Conservation (phyloP, 2,113 vertebrate species). For the Telmatochromis sp. region DNA sequence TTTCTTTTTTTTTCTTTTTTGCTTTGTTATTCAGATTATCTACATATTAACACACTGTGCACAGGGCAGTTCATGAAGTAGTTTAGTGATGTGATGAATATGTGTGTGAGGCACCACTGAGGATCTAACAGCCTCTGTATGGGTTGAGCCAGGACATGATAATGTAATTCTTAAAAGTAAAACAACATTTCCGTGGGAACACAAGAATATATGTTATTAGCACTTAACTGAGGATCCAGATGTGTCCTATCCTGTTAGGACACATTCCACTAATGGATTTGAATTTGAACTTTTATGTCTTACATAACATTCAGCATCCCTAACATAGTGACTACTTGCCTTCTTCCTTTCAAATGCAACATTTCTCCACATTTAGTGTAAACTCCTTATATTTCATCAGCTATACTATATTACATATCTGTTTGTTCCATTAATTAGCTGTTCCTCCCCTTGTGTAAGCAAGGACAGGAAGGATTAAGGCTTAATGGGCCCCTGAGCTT, state of each 20-base stretch:
- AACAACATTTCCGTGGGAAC: neutral
- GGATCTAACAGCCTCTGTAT: neutral
- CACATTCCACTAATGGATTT: neutral
- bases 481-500: constrained; percentile 17
- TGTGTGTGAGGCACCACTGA: neutral
- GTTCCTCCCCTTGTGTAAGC: neutral
- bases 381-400: neutral
- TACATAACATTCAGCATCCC: neutral
- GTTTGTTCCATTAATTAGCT: neutral
- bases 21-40: neutral
- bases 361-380: neutral
- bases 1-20: neutral
- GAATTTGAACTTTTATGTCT: neutral
- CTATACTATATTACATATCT: neutral
- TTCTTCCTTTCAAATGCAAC: neutral
- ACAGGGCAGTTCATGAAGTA: neutral
- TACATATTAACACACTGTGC: neutral
- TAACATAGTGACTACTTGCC: neutral
- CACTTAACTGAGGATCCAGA: neutral
- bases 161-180: neutral
- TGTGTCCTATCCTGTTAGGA: neutral
- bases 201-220: neutral
- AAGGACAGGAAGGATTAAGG: constrained; percentile 17
- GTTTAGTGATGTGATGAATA: neutral
- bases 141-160: neutral